Evolutionary conservation across 2,888 invertebrate genomes (phyloP), one percentile per base, ranked within the genome.

Genomic region (Luperina testacea): DNA sequence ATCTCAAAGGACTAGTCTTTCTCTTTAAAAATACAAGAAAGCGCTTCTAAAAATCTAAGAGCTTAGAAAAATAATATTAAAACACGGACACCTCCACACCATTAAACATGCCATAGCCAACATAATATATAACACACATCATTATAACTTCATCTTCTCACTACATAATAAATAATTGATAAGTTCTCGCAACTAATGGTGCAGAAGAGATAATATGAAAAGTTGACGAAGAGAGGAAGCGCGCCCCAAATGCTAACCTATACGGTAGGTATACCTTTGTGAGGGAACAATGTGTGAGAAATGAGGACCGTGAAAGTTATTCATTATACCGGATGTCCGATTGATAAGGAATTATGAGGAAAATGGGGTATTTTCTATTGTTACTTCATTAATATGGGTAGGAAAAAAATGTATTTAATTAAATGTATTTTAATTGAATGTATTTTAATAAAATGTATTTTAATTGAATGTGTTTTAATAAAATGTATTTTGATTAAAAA

Each of bases 131-230:
- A 15, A 51, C 7, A 48, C 53, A 53, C 70, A 24, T 53, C 32
- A n/a, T 53, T 70, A 73, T 5, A 86, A 71, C 53, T 65, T 75
- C 15, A 83, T 68, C 45, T 68, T 32, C 72, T 61, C 57, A 24
- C 65, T 53, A 72, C 57, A 75, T 83, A 86, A 88, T 88, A 82
- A 83, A 89, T 89, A 89, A 91, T 90, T 90, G 89, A 89, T 91
- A 90, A 88, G 85, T 84, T 89, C 86, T 84, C 81, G 74, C 88
- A 91, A 93, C 91, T 94, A 95, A 94, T 94, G 93, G 92, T 80
- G 89, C 78, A 90, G 90, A 93, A 94, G 92, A 93, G 94, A 94
- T 94, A 93, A 89, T 87, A 87, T 80, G 93, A 84, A 82, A 92
- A 88, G 90, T 89, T 92, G 91, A 92, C 76, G 88, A 90, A 92